Base-by-base conservation (phyloP, 2,113 vertebrate genomes). In the Ctenomys sociabilis region DNA sequence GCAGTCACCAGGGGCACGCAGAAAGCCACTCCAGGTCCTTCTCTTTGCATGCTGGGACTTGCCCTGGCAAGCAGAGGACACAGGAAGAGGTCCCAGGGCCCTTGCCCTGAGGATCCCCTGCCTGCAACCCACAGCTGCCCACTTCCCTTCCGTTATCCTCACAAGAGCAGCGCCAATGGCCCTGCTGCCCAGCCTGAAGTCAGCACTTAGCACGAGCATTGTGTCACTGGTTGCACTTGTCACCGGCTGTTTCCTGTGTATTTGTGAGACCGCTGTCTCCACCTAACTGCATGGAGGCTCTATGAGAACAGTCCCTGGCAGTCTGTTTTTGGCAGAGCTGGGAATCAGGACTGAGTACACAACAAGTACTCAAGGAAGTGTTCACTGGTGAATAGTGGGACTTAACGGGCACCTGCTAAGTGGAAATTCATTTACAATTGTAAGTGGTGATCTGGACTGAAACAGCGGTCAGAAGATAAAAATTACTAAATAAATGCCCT, bases 21-120 rank as follows among this genome's bases (percentile, higher is more conserved):
- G 35, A 70, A 12, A 1, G 49, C 0, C 59, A 12, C 35, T 10
- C 5, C 3, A 61, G 12, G 24, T 7, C 73, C 12, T n/a, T 70
- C 89, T 59, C 3, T n/a, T n/a, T 0, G 1, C 2, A 1, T 0
- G 35, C 57, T 4, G 0, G 16, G 26, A 59, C 3, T n/a, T 16
- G 52, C 43, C 43, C 21, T 7, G 88, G 72, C 28, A 30, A 64
- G 68, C 52, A 32, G 13, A 64, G 78, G 52, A 28, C 5, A 21
- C 35, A 10, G 12, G 3, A 14, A 54, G 49, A 52, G 24, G 77
- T 17, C 40, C 12, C 40, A 37, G 49, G 85, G 63, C 75, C 89
- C 14, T 12, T 16, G 64, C n/a, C 43, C 37, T 70, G 78, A 8
- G 11, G 70, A 14, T 40, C 57, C 61, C 57, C 85, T 8, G 64